Base-by-base conservation (phyloP, 2,797 vertebrate species). In the Ptychadena robeensis region DNA sequence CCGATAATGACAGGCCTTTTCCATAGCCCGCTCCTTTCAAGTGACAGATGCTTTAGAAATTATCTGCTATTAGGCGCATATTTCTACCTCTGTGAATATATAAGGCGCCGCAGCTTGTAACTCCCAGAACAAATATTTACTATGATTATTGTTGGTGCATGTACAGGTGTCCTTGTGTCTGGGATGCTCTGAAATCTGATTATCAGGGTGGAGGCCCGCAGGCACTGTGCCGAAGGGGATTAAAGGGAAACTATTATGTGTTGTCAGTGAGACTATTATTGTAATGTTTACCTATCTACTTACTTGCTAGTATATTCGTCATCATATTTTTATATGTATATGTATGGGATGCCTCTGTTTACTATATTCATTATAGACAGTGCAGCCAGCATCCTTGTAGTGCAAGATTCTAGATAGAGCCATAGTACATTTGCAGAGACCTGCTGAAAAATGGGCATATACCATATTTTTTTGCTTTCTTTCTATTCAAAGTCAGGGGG, bases 51-150 rank as follows among this genome's bases (percentile, higher is more conserved):
- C 57, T 28, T 28, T 34, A 64, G 59, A 57, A 25, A 64, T 75
- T 64, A 75, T 75, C 57, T 63, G 32, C 73, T 63, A 38, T 75
- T 64, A 75, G 22, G 57, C 38, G 73, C 57, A 75, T 64, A 63
- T 63, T 75, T 64, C 64, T 73, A 32, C 15, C 30, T 25, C 71
- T 73, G 9, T 11, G 28, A 53, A 48, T 48, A 72, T 73, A 61
- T 44, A 59, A 28, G 53, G 72, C 53, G 72, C 53, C 72, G n/a
- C 22, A 57, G 22, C 72, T 28, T 25, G 25, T 9, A 28, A 53
- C 44, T 53, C 15, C 44, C 22, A 53, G 18, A 53, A 53, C 44
- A 53, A 53, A 53, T 53, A 53, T 53, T 53, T 53, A 53, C 44
- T 53, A 53, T 53, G 1, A 53, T 48, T 18, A 48, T 53, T 53